Evolutionary conservation across 2,797 vertebrate species (phyloP), one percentile per base, ranked within the genome.

Genomic region (Scomberomorus guttatus): DNA sequence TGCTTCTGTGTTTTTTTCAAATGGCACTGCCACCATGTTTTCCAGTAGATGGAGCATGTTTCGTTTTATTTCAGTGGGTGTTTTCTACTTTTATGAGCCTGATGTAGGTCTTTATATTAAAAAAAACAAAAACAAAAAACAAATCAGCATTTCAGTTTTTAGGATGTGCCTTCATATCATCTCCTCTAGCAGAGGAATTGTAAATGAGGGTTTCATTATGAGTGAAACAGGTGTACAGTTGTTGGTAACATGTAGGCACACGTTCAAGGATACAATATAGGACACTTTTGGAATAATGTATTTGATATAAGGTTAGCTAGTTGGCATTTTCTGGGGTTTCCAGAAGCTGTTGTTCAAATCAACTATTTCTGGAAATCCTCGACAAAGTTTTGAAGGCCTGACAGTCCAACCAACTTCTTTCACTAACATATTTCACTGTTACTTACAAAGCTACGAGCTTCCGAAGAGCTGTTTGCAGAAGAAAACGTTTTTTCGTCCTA

Each of bases 161-260:
- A 83, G 88, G 89, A 90, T 89, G 92, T 94, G 94, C 92, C 94
- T 95, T 94, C 91, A 89, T 87, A 84, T 72, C 70, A 89, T 84
- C 77, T 92, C 90, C 88, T 91, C 78, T 34, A 52, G 46, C 81
- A 67, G 77, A 84, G 80, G 79, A 73, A 81, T 57, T 83, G 84
- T 88, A 71, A 65, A 77, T 87, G 86, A 89, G 83, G 85, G 84
- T 92, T 89, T 88, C n/a, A 84, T 88, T 83, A 77, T 32, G 63
- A 73, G 71, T 81, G 64, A 74, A 46, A 57, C 60, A 59, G 59
- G 29, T 72, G 77, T 63, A 50, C 44, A 60, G 68, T 39, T 64
- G 59, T 76, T 70, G 67, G 52, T 60, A 80, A 70, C 48, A 79
- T 71, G 61, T 58, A 56, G 48, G 11, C 24, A 24, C 13, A 13